Evolutionary conservation across 37 sponge, comb jelly and placozoan genomes (phyloP), one percentile per base, ranked within the genome.

Genomic region (Theonella swinhoei): DNA sequence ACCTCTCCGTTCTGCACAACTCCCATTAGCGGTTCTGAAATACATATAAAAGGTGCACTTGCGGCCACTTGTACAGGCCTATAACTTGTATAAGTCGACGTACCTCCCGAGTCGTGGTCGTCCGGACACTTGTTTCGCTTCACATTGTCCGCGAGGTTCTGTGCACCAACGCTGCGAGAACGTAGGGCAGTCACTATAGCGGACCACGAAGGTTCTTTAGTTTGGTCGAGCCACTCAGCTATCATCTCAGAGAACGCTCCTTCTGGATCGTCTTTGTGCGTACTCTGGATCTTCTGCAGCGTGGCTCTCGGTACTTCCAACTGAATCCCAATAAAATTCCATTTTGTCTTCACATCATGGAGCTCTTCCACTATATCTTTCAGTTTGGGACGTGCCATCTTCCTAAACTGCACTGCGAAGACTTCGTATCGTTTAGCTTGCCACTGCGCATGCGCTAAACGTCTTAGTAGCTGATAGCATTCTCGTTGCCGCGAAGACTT

Each of bases 401-500:
- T n/a, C n/a, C n/a, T n/a, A n/a, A n/a, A n/a, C n/a, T n/a, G n/a
- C n/a, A n/a, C n/a, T n/a, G n/a, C n/a, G n/a, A n/a, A n/a, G n/a
- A n/a, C n/a, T n/a, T n/a, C n/a, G n/a, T n/a, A n/a, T n/a, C n/a
- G n/a, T n/a, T n/a, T n/a, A n/a, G n/a, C n/a, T n/a, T n/a, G n/a
- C n/a, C n/a, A n/a, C n/a, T n/a, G n/a, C n/a, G n/a, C n/a, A n/a
- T n/a, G n/a, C n/a, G n/a, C n/a, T n/a, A n/a, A n/a, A n/a, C n/a
- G n/a, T n/a, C n/a, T n/a, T n/a, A n/a, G n/a, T n/a, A n/a, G n/a
- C n/a, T n/a, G n/a, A n/a, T n/a, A 92, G 30, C 99, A 94, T 60
- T 93, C 94, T 26, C 84, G 94, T 17, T 99, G 99, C 75, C 88
- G 97, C 17, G 97, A 99, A 33, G 99, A 99, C 61, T 97, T 96